Percentiles rank a stretch among this genome's conserved stretches.
phyloP scores from a whole-genome alignment of 2,888 invertebrate genomes.

The Bimastos eiseni region DNA sequence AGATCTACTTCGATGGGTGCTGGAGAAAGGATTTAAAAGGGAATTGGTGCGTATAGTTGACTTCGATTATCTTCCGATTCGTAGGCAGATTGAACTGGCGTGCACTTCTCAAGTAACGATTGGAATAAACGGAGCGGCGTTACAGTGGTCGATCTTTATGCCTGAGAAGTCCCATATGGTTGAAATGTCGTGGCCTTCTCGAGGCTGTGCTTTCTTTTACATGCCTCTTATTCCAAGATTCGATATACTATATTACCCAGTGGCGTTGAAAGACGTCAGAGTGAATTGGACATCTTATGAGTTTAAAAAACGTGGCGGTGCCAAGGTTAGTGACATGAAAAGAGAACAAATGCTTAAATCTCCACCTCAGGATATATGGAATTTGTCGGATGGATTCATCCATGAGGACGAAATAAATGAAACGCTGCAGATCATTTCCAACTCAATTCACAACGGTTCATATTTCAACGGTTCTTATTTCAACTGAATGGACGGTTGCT shows the following conservation, averaged over 20 bases:
- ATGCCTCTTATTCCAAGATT: not conserved
- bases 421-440: not conserved
- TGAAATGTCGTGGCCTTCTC: constrained; percentile 34
- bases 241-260: not conserved
- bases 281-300: constrained; percentile 29
- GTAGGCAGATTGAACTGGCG: constrained; percentile 25
- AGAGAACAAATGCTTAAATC: constrained; percentile 15
- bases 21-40: constrained; percentile 19
- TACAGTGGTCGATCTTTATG: constrained; percentile 36
- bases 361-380: constrained; percentile 28
- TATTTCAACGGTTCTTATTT: too few relatives aligned
- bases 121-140: constrained; percentile 33
- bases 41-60: not conserved
- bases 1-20: not conserved
- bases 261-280: not conserved
- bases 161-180: constrained; percentile 19
- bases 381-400: constrained; percentile 26
- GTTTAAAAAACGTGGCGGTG: constrained; percentile 16
- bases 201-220: constrained; percentile 29
- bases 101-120: constrained; percentile 26
- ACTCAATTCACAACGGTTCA: not conserved
- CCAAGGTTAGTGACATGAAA: not conserved
- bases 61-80: constrained; percentile 21
- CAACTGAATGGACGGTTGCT: too few relatives aligned
- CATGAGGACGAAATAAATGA: not conserved